Base-by-base conservation (phyloP, 2,113 vertebrate genomes). In the Dipodomys spectabilis region DNA sequence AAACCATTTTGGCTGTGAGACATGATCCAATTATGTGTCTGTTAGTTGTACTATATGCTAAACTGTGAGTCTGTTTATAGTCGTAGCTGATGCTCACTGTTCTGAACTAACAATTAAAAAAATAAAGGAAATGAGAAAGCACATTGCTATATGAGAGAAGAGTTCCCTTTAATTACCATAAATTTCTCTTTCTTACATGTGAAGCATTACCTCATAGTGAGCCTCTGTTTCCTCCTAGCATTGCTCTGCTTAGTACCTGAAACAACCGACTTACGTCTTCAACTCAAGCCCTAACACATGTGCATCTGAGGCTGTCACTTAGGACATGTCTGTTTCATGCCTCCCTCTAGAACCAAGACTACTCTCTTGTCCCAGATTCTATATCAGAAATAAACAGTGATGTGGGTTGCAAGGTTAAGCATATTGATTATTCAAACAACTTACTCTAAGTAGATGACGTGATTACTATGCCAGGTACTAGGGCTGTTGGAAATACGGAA, bases 371-470 rank as follows among this genome's bases (percentile, higher is more conserved):
- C 25, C n/a, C 30, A 82, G 73, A 5, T 1, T 71, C 23, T 2
- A 10, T 74, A 84, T 22, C 30, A 77, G 64, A 81, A 53, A 8
- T 77, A 77, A 87, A 72, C 12, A 65, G 12, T 35, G 9, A n/a
- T 53, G 2, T n/a, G 23, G 88, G 57, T n/a, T 72, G 7, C 12
- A 18, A 68, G 22, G 65, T 65, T 45, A 68, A 44, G 2, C 10
- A 16, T 32, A 25, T 73, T 90, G 64, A 65, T 77, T 78, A 82
- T 77, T 83, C 19, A 92, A 69, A 68, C 64, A 90, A 82, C 12
- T 65, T 20, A 39, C 5, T 73, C 2, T 23, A 44, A 77, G 19
- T 60, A 10, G 30, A 27, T 60, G 27, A 35, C 81, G 19, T 35
- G n/a, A 16, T 88, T 93, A 67, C 67, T 49, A 5, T 12, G 28